phyloP scores from a whole-genome alignment of 2,113 vertebrate genomes.

The Malurus elegans region DNA sequence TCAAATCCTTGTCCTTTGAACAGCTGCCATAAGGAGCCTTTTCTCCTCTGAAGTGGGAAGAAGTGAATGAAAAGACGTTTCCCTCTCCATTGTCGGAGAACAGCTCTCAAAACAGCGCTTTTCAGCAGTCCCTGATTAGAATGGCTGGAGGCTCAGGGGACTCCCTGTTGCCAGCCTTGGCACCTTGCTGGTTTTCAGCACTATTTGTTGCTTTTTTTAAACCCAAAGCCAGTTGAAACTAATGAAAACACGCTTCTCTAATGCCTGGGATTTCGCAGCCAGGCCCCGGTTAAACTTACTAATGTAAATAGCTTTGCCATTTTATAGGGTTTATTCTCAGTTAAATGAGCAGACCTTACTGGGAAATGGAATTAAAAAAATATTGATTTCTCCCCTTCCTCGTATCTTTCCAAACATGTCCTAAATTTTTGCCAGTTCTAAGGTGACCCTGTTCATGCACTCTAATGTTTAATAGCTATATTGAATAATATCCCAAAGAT shows the following conservation, averaged over 20 bases:
- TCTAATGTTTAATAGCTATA: neutral
- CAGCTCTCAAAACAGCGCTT: neutral
- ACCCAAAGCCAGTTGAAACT: slow-evolving; percentile 43
- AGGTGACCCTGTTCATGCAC: neutral
- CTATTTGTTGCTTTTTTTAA: slow-evolving; percentile 64
- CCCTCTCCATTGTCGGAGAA: neutral
- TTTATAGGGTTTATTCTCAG: neutral
- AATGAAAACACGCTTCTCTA: slow-evolving; percentile 28
- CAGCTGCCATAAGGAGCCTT: neutral
- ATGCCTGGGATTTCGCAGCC: slow-evolving; percentile 10
- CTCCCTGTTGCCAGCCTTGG: slow-evolving; percentile 50
- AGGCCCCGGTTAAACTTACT: neutral
- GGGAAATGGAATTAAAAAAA: neutral
- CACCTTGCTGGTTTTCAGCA: slow-evolving; percentile 42
- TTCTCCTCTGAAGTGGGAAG: neutral
- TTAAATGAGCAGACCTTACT: neutral
- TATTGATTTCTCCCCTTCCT: neutral
- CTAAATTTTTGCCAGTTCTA: neutral
- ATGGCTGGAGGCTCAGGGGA: neutral
- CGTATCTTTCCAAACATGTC: neutral
- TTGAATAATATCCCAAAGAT: neutral
- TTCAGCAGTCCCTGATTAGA: slow-evolving; percentile 33
- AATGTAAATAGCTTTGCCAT: neutral
- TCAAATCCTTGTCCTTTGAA: neutral
- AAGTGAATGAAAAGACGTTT: slow-evolving; percentile 29